Evolutionary conservation across 2,113 vertebrate genomes (phyloP).

Genomic region (Anarrhichthys ocellatus): DNA sequence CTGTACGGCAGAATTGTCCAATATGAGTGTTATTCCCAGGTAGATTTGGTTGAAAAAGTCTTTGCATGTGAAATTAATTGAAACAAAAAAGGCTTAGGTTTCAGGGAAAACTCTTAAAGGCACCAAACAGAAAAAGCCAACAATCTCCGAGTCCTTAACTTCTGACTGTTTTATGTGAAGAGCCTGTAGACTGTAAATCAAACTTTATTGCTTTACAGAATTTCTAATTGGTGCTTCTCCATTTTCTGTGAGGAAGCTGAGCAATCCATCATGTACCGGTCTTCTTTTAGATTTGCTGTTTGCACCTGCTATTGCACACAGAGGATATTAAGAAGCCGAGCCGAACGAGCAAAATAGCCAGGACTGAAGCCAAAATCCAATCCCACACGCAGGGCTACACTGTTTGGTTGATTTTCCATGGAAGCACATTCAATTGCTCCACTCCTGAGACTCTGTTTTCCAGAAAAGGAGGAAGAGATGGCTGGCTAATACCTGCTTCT

Average conservation of each 20-base stretch:
- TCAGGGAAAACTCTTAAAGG: not conserved
- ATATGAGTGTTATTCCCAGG: not conserved
- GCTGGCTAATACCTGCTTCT: conserved; percentile 31
- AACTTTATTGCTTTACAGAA: conserved; percentile 19
- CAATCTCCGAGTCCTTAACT: not conserved
- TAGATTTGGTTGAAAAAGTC: not conserved
- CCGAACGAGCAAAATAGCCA: conserved; percentile 33
- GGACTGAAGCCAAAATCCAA: conserved; percentile 37
- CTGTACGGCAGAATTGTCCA: not conserved
- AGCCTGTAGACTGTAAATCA: conserved; percentile 17
- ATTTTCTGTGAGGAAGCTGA: conserved; percentile 35
- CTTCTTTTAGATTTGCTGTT: conserved; percentile 53
- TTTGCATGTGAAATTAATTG: conserved; percentile 18
- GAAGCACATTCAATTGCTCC: conserved; percentile 45
- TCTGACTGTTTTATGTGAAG: conserved; percentile 14
- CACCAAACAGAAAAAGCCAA: conserved; percentile 3
- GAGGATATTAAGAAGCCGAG: conserved; percentile 52
- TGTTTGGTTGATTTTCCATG: conserved; percentile 32
- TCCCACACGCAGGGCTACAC: conserved; percentile 41
- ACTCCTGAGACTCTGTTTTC: conserved; percentile 46
- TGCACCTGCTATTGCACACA: conserved; percentile 43
- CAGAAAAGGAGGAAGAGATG: conserved; percentile 29
- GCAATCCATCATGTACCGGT: conserved; percentile 57
- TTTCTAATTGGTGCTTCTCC: conserved; percentile 43
- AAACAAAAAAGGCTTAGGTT: conserved; percentile 23